These are phyloP conservation scores for Ischnura elegans DNA, from an alignment of 2,888 invertebrate genomes.

Conservation along the genomic window DNA sequence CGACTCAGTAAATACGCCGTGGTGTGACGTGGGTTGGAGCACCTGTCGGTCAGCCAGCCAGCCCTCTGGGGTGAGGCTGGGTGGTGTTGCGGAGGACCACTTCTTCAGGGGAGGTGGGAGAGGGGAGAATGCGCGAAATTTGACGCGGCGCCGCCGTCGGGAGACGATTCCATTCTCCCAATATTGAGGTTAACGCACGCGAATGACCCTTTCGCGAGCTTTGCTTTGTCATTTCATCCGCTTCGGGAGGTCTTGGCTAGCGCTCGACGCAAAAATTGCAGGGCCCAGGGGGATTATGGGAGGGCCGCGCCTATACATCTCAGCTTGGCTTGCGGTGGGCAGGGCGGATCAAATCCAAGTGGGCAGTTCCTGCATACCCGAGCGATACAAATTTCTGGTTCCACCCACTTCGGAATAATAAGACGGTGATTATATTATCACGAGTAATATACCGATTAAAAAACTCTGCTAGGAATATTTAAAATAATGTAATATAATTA, in stretches of 20 bases:
- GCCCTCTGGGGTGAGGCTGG: not conserved
- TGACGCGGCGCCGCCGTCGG: no score
- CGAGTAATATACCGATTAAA: no score
- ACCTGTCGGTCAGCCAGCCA: not conserved
- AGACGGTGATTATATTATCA: no score
- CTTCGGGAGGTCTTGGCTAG: not conserved
- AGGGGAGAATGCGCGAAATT: slow-evolving; percentile 18
- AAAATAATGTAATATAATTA: no score
- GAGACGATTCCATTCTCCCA: not conserved
- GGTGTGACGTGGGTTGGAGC: no score
- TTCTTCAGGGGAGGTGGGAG: not conserved
- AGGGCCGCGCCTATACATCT: not conserved
- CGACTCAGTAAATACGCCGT: no score
- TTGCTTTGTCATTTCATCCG: slow-evolving; percentile 25
- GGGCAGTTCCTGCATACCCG: no score
- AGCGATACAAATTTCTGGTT: no score
- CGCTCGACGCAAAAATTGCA: not conserved
- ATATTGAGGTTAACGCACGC: slow-evolving; percentile 30
- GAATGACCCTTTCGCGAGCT: slow-evolving; percentile 26
- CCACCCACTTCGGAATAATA: no score
- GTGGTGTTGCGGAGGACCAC: not conserved
- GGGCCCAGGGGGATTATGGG: not conserved
- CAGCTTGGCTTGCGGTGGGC: not conserved
- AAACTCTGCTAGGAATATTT: no score
- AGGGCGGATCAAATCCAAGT: not conserved